These are phyloP conservation scores for Cataglyphis cursor DNA, from an alignment of 2,888 invertebrate genomes.

Conservation along the genomic window DNA sequence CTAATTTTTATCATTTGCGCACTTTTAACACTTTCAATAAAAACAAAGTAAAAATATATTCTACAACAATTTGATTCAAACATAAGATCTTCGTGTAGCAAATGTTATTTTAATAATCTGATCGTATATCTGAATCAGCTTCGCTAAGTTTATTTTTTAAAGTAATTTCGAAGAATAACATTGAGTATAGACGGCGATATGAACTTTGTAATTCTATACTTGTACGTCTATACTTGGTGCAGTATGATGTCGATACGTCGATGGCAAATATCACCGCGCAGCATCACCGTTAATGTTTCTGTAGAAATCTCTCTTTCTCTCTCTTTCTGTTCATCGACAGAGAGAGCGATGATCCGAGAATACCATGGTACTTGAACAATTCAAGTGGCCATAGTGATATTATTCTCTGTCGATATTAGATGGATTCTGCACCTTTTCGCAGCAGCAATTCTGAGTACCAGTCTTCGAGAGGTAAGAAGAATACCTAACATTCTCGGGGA, in stretches of 20 bases:
- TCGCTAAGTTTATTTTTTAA: constrained; percentile 43
- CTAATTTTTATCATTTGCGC: not conserved
- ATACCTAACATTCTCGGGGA: constrained; percentile 10
- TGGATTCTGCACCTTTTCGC: constrained; percentile 18
- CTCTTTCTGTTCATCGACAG: constrained; percentile 5
- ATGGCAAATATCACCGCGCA: constrained; percentile 65
- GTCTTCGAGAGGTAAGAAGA: not conserved
- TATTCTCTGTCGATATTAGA: constrained; percentile 54
- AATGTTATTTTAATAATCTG: constrained; percentile 45
- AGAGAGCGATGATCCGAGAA: constrained; percentile 59
- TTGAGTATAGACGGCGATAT: constrained; percentile 5
- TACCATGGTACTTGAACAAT: constrained; percentile 60
- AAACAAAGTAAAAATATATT: not conserved
- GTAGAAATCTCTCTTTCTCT: constrained; percentile 34
- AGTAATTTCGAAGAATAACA: constrained; percentile 51
- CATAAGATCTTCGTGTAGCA: constrained; percentile 1
- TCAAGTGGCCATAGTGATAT: constrained; percentile 56
- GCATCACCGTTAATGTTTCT: constrained; percentile 28
- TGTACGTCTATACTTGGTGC: constrained; percentile 26
- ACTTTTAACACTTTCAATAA: not conserved
- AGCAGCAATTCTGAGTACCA: constrained; percentile 32
- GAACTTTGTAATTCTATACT: constrained; percentile 39
- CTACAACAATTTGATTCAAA: constrained; percentile 13
- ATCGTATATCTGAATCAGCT: constrained; percentile 10
- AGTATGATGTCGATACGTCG: constrained; percentile 57